Conservation (phyloP, 2,797 vertebrate genomes). For the Lagocephalus sceleratus region DNA sequence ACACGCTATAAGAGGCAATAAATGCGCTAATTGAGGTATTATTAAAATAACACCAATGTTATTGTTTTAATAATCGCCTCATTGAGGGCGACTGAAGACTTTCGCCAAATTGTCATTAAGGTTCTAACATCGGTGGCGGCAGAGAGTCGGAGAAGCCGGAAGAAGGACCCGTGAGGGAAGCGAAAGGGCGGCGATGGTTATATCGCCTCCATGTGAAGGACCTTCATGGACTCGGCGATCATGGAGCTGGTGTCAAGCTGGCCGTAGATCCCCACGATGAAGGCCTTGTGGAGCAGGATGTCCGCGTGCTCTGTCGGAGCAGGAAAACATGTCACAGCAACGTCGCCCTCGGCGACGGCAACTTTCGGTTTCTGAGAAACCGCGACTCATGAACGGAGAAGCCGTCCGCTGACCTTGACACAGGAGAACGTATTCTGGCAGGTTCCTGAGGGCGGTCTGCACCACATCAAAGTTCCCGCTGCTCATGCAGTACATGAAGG, state of each 20-base stretch:
- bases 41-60: slow-evolving; percentile 15
- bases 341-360: no score
- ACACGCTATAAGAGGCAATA: slow-evolving; percentile 13
- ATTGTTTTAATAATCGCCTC: slow-evolving; percentile 30
- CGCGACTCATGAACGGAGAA: background rate
- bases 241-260: slow-evolving; percentile 97
- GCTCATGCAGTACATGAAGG: slow-evolving; percentile 96
- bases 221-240: slow-evolving; percentile 93
- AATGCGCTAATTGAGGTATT: slow-evolving; percentile 24
- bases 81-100: slow-evolving; percentile 27
- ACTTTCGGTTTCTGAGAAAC: background rate
- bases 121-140: slow-evolving; percentile 19
- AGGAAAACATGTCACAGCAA: background rate
- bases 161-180: slow-evolving; percentile 19
- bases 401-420: slow-evolving; percentile 84
- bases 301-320: slow-evolving; percentile 86
- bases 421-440: slow-evolving; percentile 94
- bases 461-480: slow-evolving; percentile 94
- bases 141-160: slow-evolving; percentile 4
- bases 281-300: slow-evolving; percentile 91
- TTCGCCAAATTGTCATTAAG: slow-evolving; percentile 28
- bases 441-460: slow-evolving; percentile 92
- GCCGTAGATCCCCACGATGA: slow-evolving; percentile 94
- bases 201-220: slow-evolving; percentile 95
- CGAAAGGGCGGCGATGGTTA: slow-evolving; percentile 53